A percentile compares a stretch with the other conserved stretches of the same genome.
These are phyloP conservation scores for Diaphora mendica DNA, from an alignment of 2,888 invertebrate species.

Conservation along the genomic window DNA sequence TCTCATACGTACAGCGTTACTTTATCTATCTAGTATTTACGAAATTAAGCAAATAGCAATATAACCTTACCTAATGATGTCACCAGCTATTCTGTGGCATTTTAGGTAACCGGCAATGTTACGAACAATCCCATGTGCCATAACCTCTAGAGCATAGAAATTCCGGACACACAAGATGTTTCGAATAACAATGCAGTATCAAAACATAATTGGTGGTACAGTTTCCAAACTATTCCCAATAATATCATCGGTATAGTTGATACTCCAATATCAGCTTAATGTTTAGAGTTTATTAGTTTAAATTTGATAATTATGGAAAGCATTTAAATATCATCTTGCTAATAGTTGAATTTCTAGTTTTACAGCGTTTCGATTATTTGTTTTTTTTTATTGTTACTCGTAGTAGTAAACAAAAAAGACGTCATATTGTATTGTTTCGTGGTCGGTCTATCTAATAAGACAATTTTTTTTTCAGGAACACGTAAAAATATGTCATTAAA, in stretches of 20 bases:
- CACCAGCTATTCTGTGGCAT: not conserved
- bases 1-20: not conserved
- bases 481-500: too few relatives aligned
- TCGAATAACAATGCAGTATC: slow-evolving; percentile 6
- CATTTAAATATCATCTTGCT: too few relatives aligned
- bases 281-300: not conserved
- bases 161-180: slow-evolving; percentile 7
- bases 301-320: too few relatives aligned
- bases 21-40: not conserved
- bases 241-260: slow-evolving; percentile 3
- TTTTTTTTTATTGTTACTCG: too few relatives aligned
- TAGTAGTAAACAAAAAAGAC: too few relatives aligned
- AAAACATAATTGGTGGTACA: slow-evolving; percentile 11
- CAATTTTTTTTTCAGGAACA: too few relatives aligned
- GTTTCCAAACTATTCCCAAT: slow-evolving; percentile 13
- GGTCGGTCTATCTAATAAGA: too few relatives aligned
- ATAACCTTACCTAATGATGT: not conserved
- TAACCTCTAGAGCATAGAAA: not conserved
- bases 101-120: not conserved
- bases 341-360: too few relatives aligned
- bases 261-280: slow-evolving; percentile 3
- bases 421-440: too few relatives aligned
- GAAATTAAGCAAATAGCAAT: not conserved
- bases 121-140: not conserved
- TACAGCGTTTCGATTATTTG: too few relatives aligned